Evolutionary conservation across 2,888 invertebrate genomes (phyloP).

Genomic region (Onchidella celtica): DNA sequence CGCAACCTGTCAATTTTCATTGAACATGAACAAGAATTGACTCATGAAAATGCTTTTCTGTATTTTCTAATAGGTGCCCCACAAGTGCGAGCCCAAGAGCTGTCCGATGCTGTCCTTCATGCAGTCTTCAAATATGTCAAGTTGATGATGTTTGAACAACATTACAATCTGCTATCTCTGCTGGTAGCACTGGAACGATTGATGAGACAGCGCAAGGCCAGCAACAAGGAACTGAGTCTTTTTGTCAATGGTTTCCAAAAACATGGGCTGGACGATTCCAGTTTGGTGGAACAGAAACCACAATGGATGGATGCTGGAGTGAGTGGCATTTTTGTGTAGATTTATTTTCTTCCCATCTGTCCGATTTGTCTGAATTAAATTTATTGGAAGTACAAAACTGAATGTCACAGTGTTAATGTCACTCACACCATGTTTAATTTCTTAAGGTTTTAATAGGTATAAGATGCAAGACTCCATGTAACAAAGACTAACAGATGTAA

Average conservation of each 20-base stretch:
- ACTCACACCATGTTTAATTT: too few relatives aligned
- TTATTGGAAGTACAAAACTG: too few relatives aligned
- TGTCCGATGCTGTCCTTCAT: conserved; percentile 72
- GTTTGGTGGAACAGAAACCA: conserved; percentile 73
- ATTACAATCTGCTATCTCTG: conserved; percentile 72
- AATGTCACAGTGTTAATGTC: too few relatives aligned
- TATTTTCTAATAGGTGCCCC: conserved; percentile 66
- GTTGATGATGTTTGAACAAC: conserved; percentile 77
- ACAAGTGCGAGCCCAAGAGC: conserved; percentile 75
- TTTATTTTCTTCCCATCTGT: too few relatives aligned
- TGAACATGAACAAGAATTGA: too few relatives aligned
- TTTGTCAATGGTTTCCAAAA: conserved; percentile 78
- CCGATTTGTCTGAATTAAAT: too few relatives aligned
- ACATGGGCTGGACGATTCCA: conserved; percentile 65
- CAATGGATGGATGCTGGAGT: conserved; percentile 74
- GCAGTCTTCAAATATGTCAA: conserved; percentile 71
- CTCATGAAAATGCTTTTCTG: too few relatives aligned
- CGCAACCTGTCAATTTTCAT: too few relatives aligned
- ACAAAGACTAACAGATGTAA: too few relatives aligned
- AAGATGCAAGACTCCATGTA: too few relatives aligned
- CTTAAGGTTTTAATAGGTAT: too few relatives aligned
- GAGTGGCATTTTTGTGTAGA: background rate
- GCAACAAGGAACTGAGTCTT: conserved; percentile 73
- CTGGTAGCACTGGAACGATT: conserved; percentile 76
- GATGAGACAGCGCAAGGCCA: conserved; percentile 67